Evolutionary conservation across 2,797 vertebrate species (phyloP).

Genomic region (Margarornis squamiger): DNA sequence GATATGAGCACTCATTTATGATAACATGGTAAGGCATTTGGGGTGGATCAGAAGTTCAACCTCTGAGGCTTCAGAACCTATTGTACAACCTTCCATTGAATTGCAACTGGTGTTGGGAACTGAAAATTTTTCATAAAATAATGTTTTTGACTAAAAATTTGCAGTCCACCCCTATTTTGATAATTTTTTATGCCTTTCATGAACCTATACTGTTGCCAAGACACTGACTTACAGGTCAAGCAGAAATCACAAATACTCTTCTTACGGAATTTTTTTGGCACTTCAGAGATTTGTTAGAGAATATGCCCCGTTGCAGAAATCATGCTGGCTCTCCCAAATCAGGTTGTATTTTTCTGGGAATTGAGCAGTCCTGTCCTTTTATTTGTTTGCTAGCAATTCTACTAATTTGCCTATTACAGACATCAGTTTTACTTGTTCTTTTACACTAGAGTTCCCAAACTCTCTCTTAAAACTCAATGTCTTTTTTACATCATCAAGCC

Average conservation of each 20-base stretch:
- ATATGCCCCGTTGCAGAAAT: background rate
- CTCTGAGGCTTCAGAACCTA: background rate
- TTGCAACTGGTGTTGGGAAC: background rate
- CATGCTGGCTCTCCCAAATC: background rate
- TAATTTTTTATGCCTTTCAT: background rate
- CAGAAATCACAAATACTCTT: background rate
- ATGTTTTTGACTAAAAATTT: background rate
- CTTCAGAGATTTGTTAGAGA: background rate
- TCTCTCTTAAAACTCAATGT: background rate
- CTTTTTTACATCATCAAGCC: background rate
- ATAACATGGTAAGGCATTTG: background rate
- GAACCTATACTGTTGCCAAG: background rate
- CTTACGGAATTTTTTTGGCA: accelerated
- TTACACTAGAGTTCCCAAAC: background rate
- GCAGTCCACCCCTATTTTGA: background rate
- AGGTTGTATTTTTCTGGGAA: background rate
- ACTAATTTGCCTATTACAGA: background rate
- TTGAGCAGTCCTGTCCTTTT: background rate
- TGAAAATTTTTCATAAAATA: background rate
- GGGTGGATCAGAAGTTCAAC: background rate
- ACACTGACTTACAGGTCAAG: background rate
- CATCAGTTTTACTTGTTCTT: background rate
- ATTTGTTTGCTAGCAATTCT: background rate
- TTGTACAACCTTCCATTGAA: background rate
- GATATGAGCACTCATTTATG: background rate